phyloP scores from a whole-genome alignment of 2,797 vertebrate genomes.

The Pseudochromis fuscus region DNA sequence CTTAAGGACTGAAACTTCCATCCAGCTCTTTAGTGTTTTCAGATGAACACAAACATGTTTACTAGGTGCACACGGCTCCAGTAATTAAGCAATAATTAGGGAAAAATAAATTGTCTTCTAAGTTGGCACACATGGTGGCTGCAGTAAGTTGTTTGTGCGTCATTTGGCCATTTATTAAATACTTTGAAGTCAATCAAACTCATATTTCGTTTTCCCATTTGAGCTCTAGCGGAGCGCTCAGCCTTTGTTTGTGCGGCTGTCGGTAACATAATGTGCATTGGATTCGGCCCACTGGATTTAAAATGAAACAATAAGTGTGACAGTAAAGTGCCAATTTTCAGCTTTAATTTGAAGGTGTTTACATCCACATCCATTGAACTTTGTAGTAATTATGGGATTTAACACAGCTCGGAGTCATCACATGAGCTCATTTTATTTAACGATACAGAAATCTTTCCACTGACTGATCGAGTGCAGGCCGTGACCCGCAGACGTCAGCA shows the following conservation, averaged over 20 bases:
- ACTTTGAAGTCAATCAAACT: conserved; percentile 1
- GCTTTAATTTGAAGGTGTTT: conserved; percentile 19
- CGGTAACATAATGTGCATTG: conserved; percentile 4
- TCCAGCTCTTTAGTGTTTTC: not conserved
- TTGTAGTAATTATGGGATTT: not conserved
- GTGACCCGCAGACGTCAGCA: conserved; percentile 5
- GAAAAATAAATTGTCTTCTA: not conserved
- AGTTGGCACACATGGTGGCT: not conserved
- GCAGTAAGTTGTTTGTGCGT: not conserved
- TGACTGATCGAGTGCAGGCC: not conserved
- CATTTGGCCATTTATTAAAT: conserved; percentile 1
- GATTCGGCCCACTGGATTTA: conserved; percentile 18
- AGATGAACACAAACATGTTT: not conserved
- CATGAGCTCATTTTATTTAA: conserved; percentile 10
- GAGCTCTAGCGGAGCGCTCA: not conserved
- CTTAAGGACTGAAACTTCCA: not conserved
- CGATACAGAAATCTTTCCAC: conserved; percentile 5
- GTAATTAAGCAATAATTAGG: not conserved
- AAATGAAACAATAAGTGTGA: conserved; percentile 18
- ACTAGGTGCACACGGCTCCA: not conserved
- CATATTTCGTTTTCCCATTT: conserved; percentile 3
- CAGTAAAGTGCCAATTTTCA: conserved; percentile 5
- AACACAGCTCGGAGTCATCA: not conserved
- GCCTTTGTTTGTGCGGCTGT: not conserved
- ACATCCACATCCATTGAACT: not conserved